Base-by-base conservation (phyloP, 2,113 vertebrate species). In the Tringa solitaria region DNA sequence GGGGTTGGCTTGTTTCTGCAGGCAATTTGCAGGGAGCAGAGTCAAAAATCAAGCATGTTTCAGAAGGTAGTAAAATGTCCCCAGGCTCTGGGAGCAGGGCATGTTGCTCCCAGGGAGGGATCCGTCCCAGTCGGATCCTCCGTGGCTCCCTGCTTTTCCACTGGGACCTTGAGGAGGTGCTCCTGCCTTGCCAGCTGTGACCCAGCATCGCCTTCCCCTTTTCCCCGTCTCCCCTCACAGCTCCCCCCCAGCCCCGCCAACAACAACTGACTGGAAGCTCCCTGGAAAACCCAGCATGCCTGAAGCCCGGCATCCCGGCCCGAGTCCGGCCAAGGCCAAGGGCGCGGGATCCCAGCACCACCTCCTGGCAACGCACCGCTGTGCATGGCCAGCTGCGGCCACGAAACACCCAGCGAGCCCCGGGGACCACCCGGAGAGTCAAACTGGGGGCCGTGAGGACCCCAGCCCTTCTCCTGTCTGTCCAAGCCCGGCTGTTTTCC, bases 291-390 rank as follows among this genome's bases (percentile, higher is more conserved):
- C 3, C 59, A 30, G 59, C 35, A 1, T 19, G n/a, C 57, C 57
- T 15, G 0, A 33, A 91, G 12, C 37, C 46, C 48, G 1, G 20
- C 65, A 8, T 61, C 45, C 61, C 4, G 82, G 33, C 28, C 77
- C 1, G 1, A 8, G 69, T 63, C 88, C 35, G 18, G 79, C 70
- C 95, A 78, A 84, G 82, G 87, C 84, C 88, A 68, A 95, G 94
- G 94, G 94, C 91, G 2, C 43, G 1, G 91, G 75, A 43, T 59
- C 95, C 93, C 95, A 96, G 96, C 96, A 96, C 94, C 96, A 96
- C 91, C 96, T 96, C 95, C 96, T 92, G 96, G 96, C 39, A 60
- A 79, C 1, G 39, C 79, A 10, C 27, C 0, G 89, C 91, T 39
- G 5, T 90, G 94, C 93, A 93, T 8, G 1, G 68, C 46, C 2